Percentiles rank a stretch among this genome's conserved stretches.
Evolutionary conservation across 2,888 invertebrate genomes (phyloP).

Genomic region (Phortica okadai): DNA sequence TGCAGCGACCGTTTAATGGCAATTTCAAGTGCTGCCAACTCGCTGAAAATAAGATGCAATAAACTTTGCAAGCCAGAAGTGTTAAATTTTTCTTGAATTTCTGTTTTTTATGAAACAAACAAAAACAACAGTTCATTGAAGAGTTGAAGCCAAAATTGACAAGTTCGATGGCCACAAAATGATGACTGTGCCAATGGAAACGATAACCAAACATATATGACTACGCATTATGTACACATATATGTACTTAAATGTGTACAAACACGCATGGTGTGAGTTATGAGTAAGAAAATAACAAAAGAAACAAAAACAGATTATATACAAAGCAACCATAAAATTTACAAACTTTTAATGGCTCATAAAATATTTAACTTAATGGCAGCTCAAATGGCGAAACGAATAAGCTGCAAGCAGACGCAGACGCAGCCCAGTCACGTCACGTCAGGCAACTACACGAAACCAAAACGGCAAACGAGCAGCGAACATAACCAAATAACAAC

Average conservation of each 20-base stretch:
- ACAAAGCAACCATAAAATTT: conserved; percentile 71
- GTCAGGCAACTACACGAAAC: conserved; percentile 50
- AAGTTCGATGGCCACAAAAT: too few relatives aligned
- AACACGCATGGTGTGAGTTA: neutral
- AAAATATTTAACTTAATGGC: conserved; percentile 71
- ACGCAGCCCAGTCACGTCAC: neutral
- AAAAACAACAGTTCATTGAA: too few relatives aligned
- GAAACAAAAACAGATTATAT: conserved; percentile 49
- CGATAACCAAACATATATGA: too few relatives aligned
- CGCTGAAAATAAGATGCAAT: neutral
- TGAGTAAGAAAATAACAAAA: neutral
- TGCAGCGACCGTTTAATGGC: neutral
- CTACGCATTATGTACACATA: too few relatives aligned
- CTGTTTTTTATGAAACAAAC: too few relatives aligned
- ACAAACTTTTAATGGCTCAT: conserved; percentile 71
- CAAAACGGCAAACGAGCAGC: conserved; percentile 39
- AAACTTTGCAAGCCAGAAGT: neutral
- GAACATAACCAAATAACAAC: neutral
- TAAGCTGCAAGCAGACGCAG: conserved; percentile 20
- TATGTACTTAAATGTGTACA: too few relatives aligned
- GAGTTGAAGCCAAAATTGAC: too few relatives aligned
- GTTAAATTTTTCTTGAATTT: too few relatives aligned
- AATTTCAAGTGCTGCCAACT: neutral
- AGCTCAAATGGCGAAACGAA: conserved; percentile 18
- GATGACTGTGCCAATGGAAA: too few relatives aligned